Base-by-base conservation (phyloP, 2,113 vertebrate species). In the Saccopteryx leptura region DNA sequence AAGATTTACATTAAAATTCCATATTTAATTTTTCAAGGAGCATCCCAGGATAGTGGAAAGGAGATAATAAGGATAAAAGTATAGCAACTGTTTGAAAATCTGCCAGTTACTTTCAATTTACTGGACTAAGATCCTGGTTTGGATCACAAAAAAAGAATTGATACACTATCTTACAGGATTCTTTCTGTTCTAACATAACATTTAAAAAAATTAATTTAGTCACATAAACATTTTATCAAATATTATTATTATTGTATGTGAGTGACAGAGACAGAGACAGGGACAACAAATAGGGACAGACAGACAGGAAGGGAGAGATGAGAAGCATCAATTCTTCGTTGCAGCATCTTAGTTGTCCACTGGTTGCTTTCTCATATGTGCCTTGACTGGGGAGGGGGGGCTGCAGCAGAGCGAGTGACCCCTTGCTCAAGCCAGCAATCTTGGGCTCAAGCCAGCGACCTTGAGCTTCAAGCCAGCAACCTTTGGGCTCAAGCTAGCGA, bases 11-110 rank as follows among this genome's bases (percentile, higher is more conserved):
- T 56, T 54, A 92, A 76, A 68, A 95, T 95, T 66, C 24, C 54
- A 28, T 54, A 88, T 61, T 75, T 88, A 48, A 75, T 74, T 94
- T 96, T 91, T 91, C 50, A 91, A 50, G 61, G 63, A 89, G 68
- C 93, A 78, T 69, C 9, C 13, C 18, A 61, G 48, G 31, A 46
- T 65, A 9, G 23, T 12, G 1, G 24, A 28, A 13, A 28, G 46
- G n/a, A 58, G 14, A 18, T 24, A 82, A 72, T 0, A 92, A 19
- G 10, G 9, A 81, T 12, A 95, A 85, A 96, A 23, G 6, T 74
- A 7, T 19, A 81, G 56, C 19, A 84, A 92, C 11, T 81, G 7
- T 58, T 74, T 65, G 63, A 93, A 90, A 28, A 23, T 12, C 60
- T 87, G 19, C 18, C 13, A 60, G 21, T 61, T 68, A 60, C 18